phyloP scores from a whole-genome alignment of 1,140 invertebrate genomes.

The Penaeus vannamei region DNA sequence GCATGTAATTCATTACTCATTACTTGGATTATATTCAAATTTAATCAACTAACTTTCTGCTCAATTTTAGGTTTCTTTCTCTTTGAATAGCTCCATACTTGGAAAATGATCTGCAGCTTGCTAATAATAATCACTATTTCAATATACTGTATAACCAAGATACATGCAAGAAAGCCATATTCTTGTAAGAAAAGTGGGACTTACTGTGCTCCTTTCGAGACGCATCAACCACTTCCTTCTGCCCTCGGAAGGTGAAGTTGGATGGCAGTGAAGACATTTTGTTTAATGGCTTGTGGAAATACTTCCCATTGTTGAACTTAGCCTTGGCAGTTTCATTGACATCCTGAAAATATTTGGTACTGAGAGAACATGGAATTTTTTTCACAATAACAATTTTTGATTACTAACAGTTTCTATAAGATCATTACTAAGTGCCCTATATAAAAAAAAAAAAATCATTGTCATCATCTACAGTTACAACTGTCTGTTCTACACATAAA shows the following conservation, averaged over 20 bases:
- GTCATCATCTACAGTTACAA: no score
- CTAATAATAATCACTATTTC: no score
- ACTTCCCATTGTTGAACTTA: constrained; percentile 67
- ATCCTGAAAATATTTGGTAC: constrained; percentile 65
- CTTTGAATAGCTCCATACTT: no score
- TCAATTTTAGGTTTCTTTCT: no score
- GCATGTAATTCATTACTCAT: not conserved
- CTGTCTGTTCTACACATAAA: no score
- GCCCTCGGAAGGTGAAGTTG: constrained; percentile 75
- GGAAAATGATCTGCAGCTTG: no score
- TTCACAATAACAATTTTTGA: no score
- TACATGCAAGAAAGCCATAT: not conserved
- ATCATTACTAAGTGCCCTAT: no score
- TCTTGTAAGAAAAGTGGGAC: not conserved
- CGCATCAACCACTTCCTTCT: constrained; percentile 55
- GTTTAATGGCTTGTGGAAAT: constrained; percentile 72
- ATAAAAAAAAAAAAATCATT: no score
- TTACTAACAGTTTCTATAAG: no score
- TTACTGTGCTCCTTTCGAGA: constrained; percentile 43
- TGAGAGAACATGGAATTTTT: constrained; percentile 44
- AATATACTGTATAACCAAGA: not conserved
- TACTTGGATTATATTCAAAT: not conserved
- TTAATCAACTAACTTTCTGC: no score
- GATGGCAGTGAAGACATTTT: constrained; percentile 78
- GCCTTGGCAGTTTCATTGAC: constrained; percentile 57